phyloP scores from a whole-genome alignment of 1,140 invertebrate species.

The Cherax quadricarinatus region DNA sequence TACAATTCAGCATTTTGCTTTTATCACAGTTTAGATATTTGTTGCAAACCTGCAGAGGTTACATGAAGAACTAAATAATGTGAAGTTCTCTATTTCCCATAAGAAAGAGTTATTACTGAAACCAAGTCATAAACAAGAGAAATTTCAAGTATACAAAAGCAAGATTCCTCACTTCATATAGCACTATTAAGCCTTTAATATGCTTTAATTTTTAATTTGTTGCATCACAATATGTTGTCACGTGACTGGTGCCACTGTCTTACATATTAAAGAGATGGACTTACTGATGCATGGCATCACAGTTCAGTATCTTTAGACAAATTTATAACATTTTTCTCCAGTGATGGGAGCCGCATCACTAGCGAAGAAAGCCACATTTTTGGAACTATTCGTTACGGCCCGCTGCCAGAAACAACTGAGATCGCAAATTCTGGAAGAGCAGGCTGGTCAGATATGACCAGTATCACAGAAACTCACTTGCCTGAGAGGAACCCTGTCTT shows the following conservation, averaged over 20 bases:
- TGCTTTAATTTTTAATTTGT: background rate
- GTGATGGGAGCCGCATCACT: conserved; percentile 47
- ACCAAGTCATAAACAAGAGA: background rate
- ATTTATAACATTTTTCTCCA: background rate
- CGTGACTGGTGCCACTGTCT: background rate
- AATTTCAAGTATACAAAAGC: background rate
- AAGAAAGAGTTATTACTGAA: background rate
- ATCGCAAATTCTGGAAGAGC: background rate
- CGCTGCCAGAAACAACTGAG: background rate
- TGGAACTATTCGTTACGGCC: conserved; percentile 32
- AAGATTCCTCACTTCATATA: background rate
- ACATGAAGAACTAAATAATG: background rate
- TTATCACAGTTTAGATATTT: background rate
- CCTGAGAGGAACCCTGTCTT: conserved; percentile 1
- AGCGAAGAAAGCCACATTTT: conserved; percentile 50
- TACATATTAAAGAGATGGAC: background rate
- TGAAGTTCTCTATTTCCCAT: background rate
- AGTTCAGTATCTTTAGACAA: background rate
- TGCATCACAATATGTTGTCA: background rate
- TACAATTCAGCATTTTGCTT: background rate
- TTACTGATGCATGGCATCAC: background rate
- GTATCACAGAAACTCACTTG: conserved; percentile 18
- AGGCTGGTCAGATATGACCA: conserved; percentile 9
- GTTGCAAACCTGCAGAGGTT: background rate
- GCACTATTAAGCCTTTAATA: background rate